A percentile compares a stretch with the other conserved stretches of the same genome.
Evolutionary conservation across 1,140 invertebrate genomes (phyloP).

Genomic region (Drosophila melanogaster): Release_6_plus_ISO1_MT NC_004354.4:14343501-14344000

Average conservation of each 20-base stretch:
- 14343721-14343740: too few species aligned
- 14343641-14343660: not conserved
- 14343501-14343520: not conserved
- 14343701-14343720: conserved; percentile 20
- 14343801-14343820: not conserved
- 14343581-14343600: too few species aligned
- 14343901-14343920: too few species aligned
- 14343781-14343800: conserved; percentile 3
- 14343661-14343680: conserved; percentile 1
- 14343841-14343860: conserved; percentile 44
- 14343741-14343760: conserved; percentile 5
- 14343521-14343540: not conserved
- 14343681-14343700: not conserved
- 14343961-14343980: conserved; percentile 41
- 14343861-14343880: conserved; percentile 35
- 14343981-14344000: conserved; percentile 7
- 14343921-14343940: not conserved
- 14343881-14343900: conserved; percentile 20
- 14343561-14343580: too few species aligned
- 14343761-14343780: conserved; percentile 20
- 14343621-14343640: not conserved
- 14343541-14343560: too few species aligned
- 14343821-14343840: conserved; percentile 21
- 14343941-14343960: conserved; percentile 1
- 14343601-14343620: too few species aligned